Conservation (phyloP, 2,888 invertebrate genomes). For the Tachystola acroxantha region DNA sequence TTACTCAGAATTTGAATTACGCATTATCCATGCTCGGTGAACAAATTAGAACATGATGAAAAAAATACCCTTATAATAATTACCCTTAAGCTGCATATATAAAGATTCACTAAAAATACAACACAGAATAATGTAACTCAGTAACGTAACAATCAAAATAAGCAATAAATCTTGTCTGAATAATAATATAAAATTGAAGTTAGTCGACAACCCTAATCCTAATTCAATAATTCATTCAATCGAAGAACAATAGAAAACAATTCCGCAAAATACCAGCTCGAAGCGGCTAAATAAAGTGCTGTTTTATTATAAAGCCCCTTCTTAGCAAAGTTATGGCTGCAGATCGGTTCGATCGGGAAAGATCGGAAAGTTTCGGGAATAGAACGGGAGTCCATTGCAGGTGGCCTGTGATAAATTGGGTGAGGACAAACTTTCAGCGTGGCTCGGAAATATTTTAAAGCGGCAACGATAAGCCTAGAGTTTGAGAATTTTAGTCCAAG, state of each 20-base stretch:
- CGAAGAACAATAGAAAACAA: constrained; percentile 19
- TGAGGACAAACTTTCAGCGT: constrained; percentile 20
- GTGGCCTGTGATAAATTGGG: constrained; percentile 30
- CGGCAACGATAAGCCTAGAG: too few relatives aligned
- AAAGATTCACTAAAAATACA: too few relatives aligned
- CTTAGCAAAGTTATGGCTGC: constrained; percentile 19
- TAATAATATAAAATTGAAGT: too few relatives aligned
- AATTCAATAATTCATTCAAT: constrained; percentile 14
- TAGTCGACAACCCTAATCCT: constrained; percentile 7
- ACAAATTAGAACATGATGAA: too few relatives aligned
- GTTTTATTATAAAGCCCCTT: constrained; percentile 15
- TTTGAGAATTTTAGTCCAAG: constrained; percentile 7
- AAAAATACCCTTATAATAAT: too few relatives aligned
- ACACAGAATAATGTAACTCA: too few relatives aligned
- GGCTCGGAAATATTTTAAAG: constrained; percentile 19
- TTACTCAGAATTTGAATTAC: too few relatives aligned
- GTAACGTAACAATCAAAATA: too few relatives aligned
- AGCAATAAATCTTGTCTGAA: not conserved
- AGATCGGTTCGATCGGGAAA: constrained; percentile 19
- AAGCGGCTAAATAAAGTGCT: constrained; percentile 22
- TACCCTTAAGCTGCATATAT: too few relatives aligned
- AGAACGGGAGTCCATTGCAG: constrained; percentile 23
- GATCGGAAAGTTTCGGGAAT: constrained; percentile 20
- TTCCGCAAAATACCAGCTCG: constrained; percentile 13
- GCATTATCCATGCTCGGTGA: too few relatives aligned